A percentile compares a stretch with the other conserved stretches of the same genome.
phyloP scores from a whole-genome alignment of 2,888 invertebrate genomes.

The Troilus luridus region DNA sequence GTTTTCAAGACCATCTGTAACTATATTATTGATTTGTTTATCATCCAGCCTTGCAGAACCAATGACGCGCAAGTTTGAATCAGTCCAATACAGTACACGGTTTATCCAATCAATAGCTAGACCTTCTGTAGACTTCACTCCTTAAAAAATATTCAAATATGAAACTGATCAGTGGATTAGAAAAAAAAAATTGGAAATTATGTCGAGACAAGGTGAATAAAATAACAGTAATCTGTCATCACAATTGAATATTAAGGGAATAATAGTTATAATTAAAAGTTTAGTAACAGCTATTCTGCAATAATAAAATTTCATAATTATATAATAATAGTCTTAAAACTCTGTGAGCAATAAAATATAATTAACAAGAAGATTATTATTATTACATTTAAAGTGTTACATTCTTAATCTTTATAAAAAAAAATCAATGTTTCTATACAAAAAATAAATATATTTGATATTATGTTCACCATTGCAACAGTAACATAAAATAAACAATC shows the following conservation, averaged over 20 bases:
- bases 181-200: neutral
- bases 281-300: too few relatives aligned
- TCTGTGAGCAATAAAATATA: too few relatives aligned
- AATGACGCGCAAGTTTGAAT: conserved; percentile 88
- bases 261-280: too few relatives aligned
- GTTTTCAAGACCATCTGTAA: conserved; percentile 84
- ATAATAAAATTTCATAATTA: too few relatives aligned
- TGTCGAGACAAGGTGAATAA: neutral
- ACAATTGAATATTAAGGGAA: neutral
- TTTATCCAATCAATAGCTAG: conserved; percentile 94
- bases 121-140: conserved; percentile 92
- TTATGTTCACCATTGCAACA: neutral
- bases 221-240: neutral
- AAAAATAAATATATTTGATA: too few relatives aligned
- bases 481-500: too few relatives aligned
- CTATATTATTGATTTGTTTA: conserved; percentile 81
- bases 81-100: conserved; percentile 96
- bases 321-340: too few relatives aligned
- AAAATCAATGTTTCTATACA: too few relatives aligned
- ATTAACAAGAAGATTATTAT: too few relatives aligned
- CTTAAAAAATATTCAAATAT: conserved; percentile 70
- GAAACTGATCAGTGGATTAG: conserved; percentile 15
- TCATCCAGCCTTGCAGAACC: conserved; percentile 88
- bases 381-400: too few relatives aligned
- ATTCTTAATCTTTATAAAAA: too few relatives aligned